Conservation (phyloP, 2,113 vertebrate species). For the Syrrhaptes paradoxus region DNA sequence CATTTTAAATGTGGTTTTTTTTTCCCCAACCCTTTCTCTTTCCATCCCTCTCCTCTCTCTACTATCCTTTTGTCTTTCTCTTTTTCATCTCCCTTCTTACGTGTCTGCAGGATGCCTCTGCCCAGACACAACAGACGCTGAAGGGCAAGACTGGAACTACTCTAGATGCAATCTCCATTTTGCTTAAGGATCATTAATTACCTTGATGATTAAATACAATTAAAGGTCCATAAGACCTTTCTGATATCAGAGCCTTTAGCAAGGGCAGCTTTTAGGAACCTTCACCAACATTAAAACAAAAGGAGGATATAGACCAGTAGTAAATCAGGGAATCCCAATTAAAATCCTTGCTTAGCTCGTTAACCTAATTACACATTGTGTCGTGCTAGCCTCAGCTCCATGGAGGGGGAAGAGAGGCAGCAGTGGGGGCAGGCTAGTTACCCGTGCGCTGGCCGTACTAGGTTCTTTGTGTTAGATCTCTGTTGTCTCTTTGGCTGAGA, state of each 20-base stretch:
- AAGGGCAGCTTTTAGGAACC: constrained; percentile 48
- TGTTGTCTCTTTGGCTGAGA: not conserved
- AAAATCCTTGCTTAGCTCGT: constrained; percentile 54
- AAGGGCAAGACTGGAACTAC: constrained; percentile 49
- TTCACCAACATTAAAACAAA: constrained; percentile 51
- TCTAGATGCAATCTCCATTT: constrained; percentile 60
- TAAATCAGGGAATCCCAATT: constrained; percentile 64
- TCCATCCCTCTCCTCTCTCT: not conserved
- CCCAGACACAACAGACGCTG: constrained; percentile 55
- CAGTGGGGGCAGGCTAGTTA: not conserved
- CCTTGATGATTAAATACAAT: constrained; percentile 67
- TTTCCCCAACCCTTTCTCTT: not conserved
- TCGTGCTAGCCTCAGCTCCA: not conserved
- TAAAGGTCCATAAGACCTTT: constrained; percentile 62
- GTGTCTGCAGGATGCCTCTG: not conserved
- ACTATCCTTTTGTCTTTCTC: not conserved
- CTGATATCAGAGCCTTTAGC: constrained; percentile 47
- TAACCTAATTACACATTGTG: constrained; percentile 64
- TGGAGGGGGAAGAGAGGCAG: not conserved
- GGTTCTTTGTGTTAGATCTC: not conserved
- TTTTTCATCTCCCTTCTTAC: not conserved
- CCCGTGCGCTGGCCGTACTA: not conserved
- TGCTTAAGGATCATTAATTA: constrained; percentile 67
- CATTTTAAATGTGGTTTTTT: not conserved
- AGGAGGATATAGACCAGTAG: constrained; percentile 40